Evolutionary conservation across 2,888 invertebrate genomes (phyloP), one percentile per base, ranked within the genome.

Genomic region (Adelphocoris suturalis): DNA sequence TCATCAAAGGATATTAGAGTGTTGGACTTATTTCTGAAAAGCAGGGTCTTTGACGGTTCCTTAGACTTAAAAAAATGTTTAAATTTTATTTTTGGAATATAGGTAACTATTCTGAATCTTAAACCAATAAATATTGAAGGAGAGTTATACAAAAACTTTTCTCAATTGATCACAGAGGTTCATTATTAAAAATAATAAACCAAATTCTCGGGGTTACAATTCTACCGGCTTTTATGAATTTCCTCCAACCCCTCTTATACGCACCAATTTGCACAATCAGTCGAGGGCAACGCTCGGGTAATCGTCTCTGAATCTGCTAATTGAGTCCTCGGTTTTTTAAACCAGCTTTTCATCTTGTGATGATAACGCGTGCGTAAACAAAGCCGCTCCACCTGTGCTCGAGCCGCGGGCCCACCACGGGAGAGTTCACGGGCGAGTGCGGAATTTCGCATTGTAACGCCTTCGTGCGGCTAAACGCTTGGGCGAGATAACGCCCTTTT

Each of bases 371-470:
- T 23, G 68, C 23, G 23, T 27, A 68, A 68, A 68, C 68, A 68
- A 68, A 68, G 68, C 68, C 68, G 68, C 68, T 68, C 23, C 27
- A 61, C 19, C 68, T 68, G 68, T n/a, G n/a, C 19, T 16, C n/a
- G 57, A 37, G 3, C 37, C n/a, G 5, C 19, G 68, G 12, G 68
- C 5, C 19, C 19, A 11, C 68, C 12, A 5, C 68, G n/a, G 23
- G 57, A n/a, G 68, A 68, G 68, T 68, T 68, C 68, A 68, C 68
- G 68, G 68, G 68, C 68, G 19, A 68, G 68, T 27, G 68, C 68
- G 68, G 68, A 68, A 68, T 68, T 68, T 68, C 68, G 68, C 68
- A 68, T 23, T 23, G 68, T 68, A 68, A 68, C 68, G 68, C 68
- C 68, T 68, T 68, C 23, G 68, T 23, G 68, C 68, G 68, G 68